Conservation (phyloP, 2,888 invertebrate genomes). For the Halictus ligatus region DNA sequence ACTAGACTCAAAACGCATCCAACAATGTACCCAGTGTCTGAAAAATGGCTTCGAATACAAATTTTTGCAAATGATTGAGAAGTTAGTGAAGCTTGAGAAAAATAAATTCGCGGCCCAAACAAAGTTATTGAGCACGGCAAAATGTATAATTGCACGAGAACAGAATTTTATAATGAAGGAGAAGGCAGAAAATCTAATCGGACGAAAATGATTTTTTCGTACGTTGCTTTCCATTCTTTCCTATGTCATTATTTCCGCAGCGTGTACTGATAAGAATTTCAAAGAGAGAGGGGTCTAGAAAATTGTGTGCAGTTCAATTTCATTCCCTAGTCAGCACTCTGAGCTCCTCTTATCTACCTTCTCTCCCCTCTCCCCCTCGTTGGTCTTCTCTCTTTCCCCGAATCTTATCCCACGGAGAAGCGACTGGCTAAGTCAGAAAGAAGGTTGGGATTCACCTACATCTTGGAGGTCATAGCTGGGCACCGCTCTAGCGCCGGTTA, state of each 20-base stretch:
- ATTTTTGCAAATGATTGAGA: neutral
- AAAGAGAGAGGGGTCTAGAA: neutral
- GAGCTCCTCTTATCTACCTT: neutral
- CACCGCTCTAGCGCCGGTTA: constrained; percentile 63
- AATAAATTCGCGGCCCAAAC: neutral
- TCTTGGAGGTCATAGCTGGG: constrained; percentile 41
- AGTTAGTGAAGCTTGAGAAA: neutral
- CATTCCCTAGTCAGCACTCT: neutral
- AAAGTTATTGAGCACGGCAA: neutral
- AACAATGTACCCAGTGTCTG: neutral
- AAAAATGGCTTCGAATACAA: neutral
- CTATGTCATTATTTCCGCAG: neutral
- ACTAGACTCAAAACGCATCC: neutral
- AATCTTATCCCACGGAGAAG: neutral
- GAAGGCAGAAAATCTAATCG: neutral
- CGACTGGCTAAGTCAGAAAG: constrained; percentile 26
- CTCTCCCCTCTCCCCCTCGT: neutral
- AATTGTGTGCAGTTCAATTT: constrained; percentile 23
- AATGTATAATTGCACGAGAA: neutral
- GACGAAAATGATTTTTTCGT: neutral
- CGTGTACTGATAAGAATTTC: neutral
- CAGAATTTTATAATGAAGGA: neutral
- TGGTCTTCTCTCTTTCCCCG: neutral
- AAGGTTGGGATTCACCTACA: constrained; percentile 14
- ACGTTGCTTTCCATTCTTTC: neutral